Percentiles rank a stretch among this genome's conserved stretches.
Conservation (phyloP, 23 tunicate genomes). For the Phallusia fumigata region DNA sequence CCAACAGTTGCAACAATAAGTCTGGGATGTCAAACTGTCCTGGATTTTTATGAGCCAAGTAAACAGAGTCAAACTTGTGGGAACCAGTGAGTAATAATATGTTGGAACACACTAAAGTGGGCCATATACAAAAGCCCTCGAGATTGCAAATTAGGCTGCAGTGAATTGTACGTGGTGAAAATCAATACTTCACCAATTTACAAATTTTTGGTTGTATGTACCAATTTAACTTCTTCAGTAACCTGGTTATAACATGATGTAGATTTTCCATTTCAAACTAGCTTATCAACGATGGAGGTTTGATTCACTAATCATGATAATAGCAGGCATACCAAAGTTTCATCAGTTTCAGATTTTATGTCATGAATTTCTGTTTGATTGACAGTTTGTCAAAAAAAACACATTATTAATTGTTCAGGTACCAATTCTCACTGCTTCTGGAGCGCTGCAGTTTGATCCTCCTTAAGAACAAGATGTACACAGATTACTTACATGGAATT, state of each 20-base stretch:
- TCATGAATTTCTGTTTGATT: background rate
- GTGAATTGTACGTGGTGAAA: no score
- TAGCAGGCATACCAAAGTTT: no score
- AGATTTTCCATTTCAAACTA: no score
- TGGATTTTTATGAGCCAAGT: constrained; percentile 53
- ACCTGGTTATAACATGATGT: no score
- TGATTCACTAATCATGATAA: no score
- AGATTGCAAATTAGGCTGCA: no score
- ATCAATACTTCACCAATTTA: no score
- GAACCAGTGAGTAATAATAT: background rate
- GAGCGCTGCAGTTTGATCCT: constrained; percentile 67
- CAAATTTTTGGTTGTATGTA: no score
- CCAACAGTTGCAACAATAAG: constrained; percentile 83
- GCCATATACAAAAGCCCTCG: no score
- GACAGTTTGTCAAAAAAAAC: background rate
- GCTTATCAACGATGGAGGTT: no score
- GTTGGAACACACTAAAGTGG: background rate
- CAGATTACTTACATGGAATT: constrained; percentile 61
- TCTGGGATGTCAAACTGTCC: constrained; percentile 73
- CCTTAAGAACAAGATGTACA: constrained; percentile 46
- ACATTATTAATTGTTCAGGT: constrained; percentile 4
- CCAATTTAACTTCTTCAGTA: no score
- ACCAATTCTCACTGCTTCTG: constrained; percentile 40
- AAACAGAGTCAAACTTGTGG: background rate
- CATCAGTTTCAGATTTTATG: background rate